These are phyloP conservation scores for Acanthosepion lycidas DNA, from an alignment of 2,888 invertebrate genomes.

Conservation along the genomic window DNA sequence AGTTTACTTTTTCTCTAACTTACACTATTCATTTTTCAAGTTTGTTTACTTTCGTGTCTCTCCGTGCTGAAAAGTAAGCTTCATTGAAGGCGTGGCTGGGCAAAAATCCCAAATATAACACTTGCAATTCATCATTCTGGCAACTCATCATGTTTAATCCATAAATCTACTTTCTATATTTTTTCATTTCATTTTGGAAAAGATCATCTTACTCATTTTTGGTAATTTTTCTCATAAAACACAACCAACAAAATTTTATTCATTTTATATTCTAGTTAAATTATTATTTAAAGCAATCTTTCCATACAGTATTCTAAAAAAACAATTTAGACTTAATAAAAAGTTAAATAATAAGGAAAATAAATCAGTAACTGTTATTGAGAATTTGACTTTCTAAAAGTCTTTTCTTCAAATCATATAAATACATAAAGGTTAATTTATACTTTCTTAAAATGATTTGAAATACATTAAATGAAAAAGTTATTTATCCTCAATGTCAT, in stretches of 20 bases:
- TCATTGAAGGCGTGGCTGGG: not conserved
- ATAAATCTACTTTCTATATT: not conserved
- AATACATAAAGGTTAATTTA: too few relatives aligned
- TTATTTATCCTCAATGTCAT: too few relatives aligned
- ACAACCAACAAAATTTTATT: not conserved
- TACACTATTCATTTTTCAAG: not conserved
- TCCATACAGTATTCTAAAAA: not conserved
- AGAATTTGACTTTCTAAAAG: too few relatives aligned
- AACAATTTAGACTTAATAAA: not conserved
- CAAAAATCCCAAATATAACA: not conserved
- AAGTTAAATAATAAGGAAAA: not conserved
- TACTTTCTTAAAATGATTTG: too few relatives aligned
- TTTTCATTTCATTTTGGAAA: not conserved
- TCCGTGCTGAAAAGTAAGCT: not conserved
- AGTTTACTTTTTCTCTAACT: not conserved
- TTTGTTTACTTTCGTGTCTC: not conserved
- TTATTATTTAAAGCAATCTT: not conserved
- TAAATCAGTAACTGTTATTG: not conserved
- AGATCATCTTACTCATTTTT: not conserved
- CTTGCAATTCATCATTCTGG: not conserved
- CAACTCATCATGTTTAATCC: not conserved
- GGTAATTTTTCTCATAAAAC: too few relatives aligned
- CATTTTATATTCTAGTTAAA: not conserved
- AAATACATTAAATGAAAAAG: too few relatives aligned
- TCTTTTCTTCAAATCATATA: too few relatives aligned